Conservation (phyloP, 2,888 invertebrate genomes). For the Xanthorhoe spadicearia region DNA sequence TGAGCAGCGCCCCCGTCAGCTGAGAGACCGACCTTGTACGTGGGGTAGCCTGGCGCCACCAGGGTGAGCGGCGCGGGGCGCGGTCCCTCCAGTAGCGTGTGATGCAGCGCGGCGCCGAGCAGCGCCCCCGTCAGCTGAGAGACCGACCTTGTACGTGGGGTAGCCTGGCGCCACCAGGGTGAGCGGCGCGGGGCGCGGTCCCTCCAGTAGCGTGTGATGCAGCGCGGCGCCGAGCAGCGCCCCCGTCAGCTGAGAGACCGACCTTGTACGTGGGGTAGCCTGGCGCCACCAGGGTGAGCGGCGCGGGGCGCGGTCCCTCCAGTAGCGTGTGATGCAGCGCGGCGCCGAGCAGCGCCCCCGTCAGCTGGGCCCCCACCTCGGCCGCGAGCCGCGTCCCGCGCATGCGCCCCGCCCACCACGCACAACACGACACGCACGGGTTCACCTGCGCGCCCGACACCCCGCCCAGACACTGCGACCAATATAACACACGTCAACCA, state of each 20-base stretch:
- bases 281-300: slow-evolving; percentile 24
- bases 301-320: slow-evolving; percentile 24
- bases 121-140: too few relatives aligned
- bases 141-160: too few relatives aligned
- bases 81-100: too few relatives aligned
- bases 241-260: slow-evolving; percentile 85
- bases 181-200: too few relatives aligned
- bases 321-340: slow-evolving; percentile 76
- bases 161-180: too few relatives aligned
- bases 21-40: too few relatives aligned
- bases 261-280: slow-evolving; percentile 13
- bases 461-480: slow-evolving; percentile 89
- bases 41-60: too few relatives aligned
- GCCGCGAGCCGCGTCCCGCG: slow-evolving; percentile 82
- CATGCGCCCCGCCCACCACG: slow-evolving; percentile 82
- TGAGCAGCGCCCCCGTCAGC: too few relatives aligned
- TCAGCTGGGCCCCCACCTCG: slow-evolving; percentile 87
- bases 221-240: slow-evolving; percentile 65
- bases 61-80: too few relatives aligned
- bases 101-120: background rate
- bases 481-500: too few relatives aligned
- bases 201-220: too few relatives aligned
- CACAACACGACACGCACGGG: slow-evolving; percentile 89
- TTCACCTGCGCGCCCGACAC: slow-evolving; percentile 91
- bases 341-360: slow-evolving; percentile 87